Evolutionary conservation across 2,888 invertebrate genomes (phyloP), one percentile per base, ranked within the genome.

Genomic region (Drosophila kambysellisi): DNA sequence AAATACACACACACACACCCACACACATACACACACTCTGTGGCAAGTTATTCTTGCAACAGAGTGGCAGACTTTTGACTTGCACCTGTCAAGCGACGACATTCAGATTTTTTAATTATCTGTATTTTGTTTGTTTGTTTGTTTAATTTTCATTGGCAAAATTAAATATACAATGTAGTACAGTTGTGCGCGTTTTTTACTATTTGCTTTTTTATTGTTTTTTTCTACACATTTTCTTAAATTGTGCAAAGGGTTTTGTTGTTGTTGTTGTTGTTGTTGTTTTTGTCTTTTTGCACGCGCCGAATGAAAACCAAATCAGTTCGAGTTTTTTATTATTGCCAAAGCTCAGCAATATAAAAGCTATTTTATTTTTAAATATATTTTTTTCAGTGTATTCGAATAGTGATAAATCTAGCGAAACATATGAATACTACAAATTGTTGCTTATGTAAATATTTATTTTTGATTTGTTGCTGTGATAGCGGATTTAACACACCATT

Each of bases 301-400:
- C 92, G 93, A 93, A 93, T 93, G 93, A 93, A 93, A 93, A 93
- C 93, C 93, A 93, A 93, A 93, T 93, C 93, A 78, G 79, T 83
- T 75, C 67, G 70, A 71, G 63, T 76, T 60, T 50, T 52, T 43
- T 43, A 30, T 74, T 46, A 17, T 53, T 66, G 51, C 58, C 48
- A 52, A 63, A 54, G 52, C 56, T 65, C 46, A 73, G 78, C 73
- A 70, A 72, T 70, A 64, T 62, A 32, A 62, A 76, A 59, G 71
- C 52, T 70, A 66, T 62, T 25, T 15, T 20, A 7, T 15, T 15
- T 15, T 4, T 15, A 12, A 7, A 12, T 35, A 54, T 56, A 50
- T 75, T 41, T 52, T 51, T 51, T 41, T 12, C 30, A 35, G 50
- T 58, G 59, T 59, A 76, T 48, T 67, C 43, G 51, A 65, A 79